Conservation (phyloP, 2,888 invertebrate genomes). For the Sialis lutaria region DNA sequence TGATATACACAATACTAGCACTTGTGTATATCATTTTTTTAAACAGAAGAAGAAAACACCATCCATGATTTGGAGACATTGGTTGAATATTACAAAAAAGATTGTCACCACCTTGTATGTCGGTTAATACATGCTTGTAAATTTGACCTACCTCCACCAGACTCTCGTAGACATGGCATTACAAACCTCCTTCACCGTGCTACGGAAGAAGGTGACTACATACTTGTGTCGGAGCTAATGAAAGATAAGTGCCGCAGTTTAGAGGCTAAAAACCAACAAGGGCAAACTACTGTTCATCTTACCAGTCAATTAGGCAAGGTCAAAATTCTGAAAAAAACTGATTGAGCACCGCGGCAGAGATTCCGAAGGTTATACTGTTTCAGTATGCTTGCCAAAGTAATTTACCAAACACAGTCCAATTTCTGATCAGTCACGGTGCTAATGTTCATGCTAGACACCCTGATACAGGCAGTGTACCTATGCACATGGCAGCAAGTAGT, state of each 20-base stretch:
- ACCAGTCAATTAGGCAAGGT: too few relatives aligned
- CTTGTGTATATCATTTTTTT: too few relatives aligned
- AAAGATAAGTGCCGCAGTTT: too few relatives aligned
- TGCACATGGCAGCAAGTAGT: constrained; percentile 75
- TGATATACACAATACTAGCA: too few relatives aligned
- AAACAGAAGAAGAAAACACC: too few relatives aligned
- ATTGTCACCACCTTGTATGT: constrained; percentile 50
- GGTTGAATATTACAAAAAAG: constrained; percentile 60
- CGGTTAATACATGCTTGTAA: constrained; percentile 47
- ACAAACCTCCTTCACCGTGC: too few relatives aligned
- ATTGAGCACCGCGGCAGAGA: constrained; percentile 69
- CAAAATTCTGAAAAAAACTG: constrained; percentile 48
- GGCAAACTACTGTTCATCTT: too few relatives aligned
- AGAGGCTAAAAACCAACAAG: too few relatives aligned
- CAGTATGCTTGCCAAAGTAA: constrained; percentile 77
- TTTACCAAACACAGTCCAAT: constrained; percentile 51
- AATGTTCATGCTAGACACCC: constrained; percentile 76
- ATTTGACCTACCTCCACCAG: constrained; percentile 65
- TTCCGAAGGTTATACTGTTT: constrained; percentile 58
- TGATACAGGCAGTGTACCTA: constrained; percentile 68
- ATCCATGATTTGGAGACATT: too few relatives aligned
- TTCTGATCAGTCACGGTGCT: too few relatives aligned
- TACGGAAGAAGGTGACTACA: too few relatives aligned
- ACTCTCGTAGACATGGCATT: constrained; percentile 65
- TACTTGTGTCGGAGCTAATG: too few relatives aligned